Conservation (phyloP, 2,113 vertebrate genomes). For the Sus scrofa region T2T-Sscrofa CM000814.6:138687001-138687500, state of each 20-base stretch:
- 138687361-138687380: neutral
- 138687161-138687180: neutral
- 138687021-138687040: neutral
- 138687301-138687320: neutral
- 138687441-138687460: neutral
- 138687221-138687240: neutral
- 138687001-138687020: neutral
- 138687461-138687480: neutral
- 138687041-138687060: no score
- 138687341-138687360: no score
- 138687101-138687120: neutral
- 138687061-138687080: neutral
- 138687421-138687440: neutral
- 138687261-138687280: neutral
- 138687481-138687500: neutral
- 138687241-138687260: neutral
- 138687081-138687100: neutral
- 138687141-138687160: neutral
- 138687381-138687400: neutral
- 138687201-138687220: neutral
- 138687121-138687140: fast-evolving
- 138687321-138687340: neutral
- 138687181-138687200: neutral
- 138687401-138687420: neutral
- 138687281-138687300: neutral